Evolutionary conservation across 2,113 vertebrate genomes (phyloP), one percentile per base, ranked within the genome.

Genomic region (Halichoeres trimaculatus): DNA sequence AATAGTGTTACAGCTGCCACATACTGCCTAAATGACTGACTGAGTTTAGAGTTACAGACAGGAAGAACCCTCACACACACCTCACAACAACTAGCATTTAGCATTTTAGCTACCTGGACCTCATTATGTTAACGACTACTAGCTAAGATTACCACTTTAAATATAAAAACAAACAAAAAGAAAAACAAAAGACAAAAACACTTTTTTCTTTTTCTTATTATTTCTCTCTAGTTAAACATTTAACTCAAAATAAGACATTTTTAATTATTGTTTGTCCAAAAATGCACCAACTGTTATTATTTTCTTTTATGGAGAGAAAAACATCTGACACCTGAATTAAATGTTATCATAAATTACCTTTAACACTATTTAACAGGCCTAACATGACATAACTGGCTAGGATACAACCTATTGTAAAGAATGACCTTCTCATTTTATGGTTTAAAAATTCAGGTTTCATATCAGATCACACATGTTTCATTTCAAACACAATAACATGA

Each of bases 221-320:
- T 96, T 95, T 95, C 96, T 96, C 94, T 94, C 96, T 99, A 98
- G 96, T 99, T 99, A 99, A 97, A 97, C 96, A 97, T 95, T 93
- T 90, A 89, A 93, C 95, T 97, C 96, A 96, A 93, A 77, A 89
- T 88, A 91, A 76, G 78, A 87, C 87, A 90, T 71, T 52, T 70
- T 92, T 85, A 85, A 86, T 90, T 89, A 88, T 87, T 89, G 80
- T 91, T 92, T 89, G 72, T 66, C 89, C 78, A 88, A 80, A 85
- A 90, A 91, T 93, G 90, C 90, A 92, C 90, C 90, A 91, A 86
- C 88, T 91, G 64, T 88, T 92, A 90, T 93, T 92, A 90, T 91
- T 91, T 79, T 89, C 90, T 93, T 92, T 93, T 91, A 92, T 89
- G 85, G 75, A 82, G 78, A 91, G 74, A 87, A 86, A 90, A 86